Evolutionary conservation across 2,113 vertebrate genomes (phyloP), one percentile per base, ranked within the genome.

Genomic region (Hirundichthys speculiger): DNA sequence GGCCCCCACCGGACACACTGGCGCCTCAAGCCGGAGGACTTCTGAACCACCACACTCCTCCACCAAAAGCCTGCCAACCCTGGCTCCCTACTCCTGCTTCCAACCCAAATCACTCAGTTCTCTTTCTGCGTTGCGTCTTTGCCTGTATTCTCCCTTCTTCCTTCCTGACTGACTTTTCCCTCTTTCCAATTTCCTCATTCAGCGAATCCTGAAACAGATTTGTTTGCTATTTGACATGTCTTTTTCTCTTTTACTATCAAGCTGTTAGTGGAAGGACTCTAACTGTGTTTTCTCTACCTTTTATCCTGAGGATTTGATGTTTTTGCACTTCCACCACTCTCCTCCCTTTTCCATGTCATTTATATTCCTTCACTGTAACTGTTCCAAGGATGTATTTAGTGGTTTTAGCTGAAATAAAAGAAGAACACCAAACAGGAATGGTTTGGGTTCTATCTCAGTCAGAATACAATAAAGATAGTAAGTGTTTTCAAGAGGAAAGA

Each of bases 21-120:
- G 94, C 94, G 94, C 94, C 94, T 94, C 93, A 83, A 82, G 88
- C 92, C 94, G 91, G 92, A 94, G 93, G 92, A 93, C 94, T 94
- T 94, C 93, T 92, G 94, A 95, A 93, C 92, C 93, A 93, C 94
- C 94, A 93, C 94, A 94, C 91, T 91, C 90, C 91, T 93, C 91
- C 93, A 89, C 89, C 88, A 87, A 86, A n/a, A 80, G 88, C 89
- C 83, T 91, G 93, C 92, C 91, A 93, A 88, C 90, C 84, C 91
- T 73, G 73, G 73, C 83, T 91, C 86, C 71, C 75, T 73, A 72
- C 80, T 91, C 83, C 83, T 15, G 65, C 79, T 89, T 87, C 89
- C 84, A 89, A 87, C 80, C 80, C 86, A 90, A 86, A 89, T 89
- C 88, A 79, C 83, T 89, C 86, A 80, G 73, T 75, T 72, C 74